phyloP scores from a whole-genome alignment of 2,888 invertebrate genomes.

The Atherix ibis region DNA sequence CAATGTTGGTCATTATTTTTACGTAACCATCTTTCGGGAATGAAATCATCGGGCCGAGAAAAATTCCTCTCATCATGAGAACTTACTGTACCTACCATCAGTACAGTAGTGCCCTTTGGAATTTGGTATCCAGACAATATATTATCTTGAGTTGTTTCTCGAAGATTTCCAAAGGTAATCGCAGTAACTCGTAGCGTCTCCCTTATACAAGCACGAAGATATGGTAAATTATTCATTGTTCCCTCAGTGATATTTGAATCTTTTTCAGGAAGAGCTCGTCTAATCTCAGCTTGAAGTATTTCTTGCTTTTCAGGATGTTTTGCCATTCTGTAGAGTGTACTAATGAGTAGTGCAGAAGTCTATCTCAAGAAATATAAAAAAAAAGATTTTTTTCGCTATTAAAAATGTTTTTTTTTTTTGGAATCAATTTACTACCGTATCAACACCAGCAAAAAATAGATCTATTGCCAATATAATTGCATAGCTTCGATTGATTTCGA shows the following conservation, averaged over 20 bases:
- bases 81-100: conserved; percentile 26
- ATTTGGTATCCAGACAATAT: conserved; percentile 41
- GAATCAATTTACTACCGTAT: conserved; percentile 40
- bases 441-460: conserved; percentile 52
- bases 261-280: conserved; percentile 23
- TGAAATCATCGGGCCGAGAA: conserved; percentile 40
- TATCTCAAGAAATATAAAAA: conserved; percentile 20
- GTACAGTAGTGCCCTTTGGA: conserved; percentile 33
- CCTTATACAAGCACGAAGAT: conserved; percentile 43
- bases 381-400: background rate
- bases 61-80: conserved; percentile 47
- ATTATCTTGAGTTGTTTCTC: conserved; percentile 37
- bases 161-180: conserved; percentile 37
- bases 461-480: conserved; percentile 53
- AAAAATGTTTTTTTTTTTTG: conserved; percentile 1
- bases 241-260: conserved; percentile 25
- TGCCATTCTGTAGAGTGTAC: conserved; percentile 41
- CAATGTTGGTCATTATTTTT: conserved; percentile 4
- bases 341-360: conserved; percentile 39
- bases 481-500: conserved; percentile 41
- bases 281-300: conserved; percentile 35
- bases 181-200: conserved; percentile 45
- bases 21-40: conserved; percentile 54
- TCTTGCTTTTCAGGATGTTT: conserved; percentile 42
- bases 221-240: conserved; percentile 34